Evolutionary conservation across 2,113 vertebrate species (phyloP), one percentile per base, ranked within the genome.

Genomic region (Chrysemys picta): DNA sequence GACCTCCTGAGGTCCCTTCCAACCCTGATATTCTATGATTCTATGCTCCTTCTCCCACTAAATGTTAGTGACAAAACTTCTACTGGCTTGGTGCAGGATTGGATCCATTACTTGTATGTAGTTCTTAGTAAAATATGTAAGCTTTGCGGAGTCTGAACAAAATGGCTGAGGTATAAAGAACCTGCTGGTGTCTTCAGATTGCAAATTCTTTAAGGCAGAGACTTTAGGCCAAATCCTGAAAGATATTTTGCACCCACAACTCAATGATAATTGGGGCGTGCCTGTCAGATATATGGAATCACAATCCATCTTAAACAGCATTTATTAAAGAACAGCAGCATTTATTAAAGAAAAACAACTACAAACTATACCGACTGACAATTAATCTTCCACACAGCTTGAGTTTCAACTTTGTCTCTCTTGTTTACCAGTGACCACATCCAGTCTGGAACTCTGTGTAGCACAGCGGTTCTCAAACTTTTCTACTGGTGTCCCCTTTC

Each of bases 341-440:
- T 6, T 25, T 94, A 17, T 38, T 86, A 54, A 35, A 25, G 25
- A 42, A 45, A 14, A 22, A 5, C 12, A 50, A 4, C 31, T 6
- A 27, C 25, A 78, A 16, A 12, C 42, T 85, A 42, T n/a, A 65
- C 12, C 3, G 6, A 65, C 13, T n/a, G 62, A 65, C 31, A 65
- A 65, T n/a, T 65, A 35, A 65, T 31, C 16, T 17, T 65, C 16
- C 31, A 65, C 7, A n/a, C 47, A 76, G 16, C 24, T 65, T 62
- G 52, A 75, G 47, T 19, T 53, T 78, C 89, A 84, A 82, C 72
- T 93, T 89, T 59, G 80, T 65, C 31, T 49, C 80, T 65, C 80
- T 84, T 80, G n/a, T 88, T 87, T 38, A 12, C 25, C 10, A 10
- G 24, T 9, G 65, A 80, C 8, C 35, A 8, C 0, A 0, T 78